These are phyloP conservation scores for Mesembrinibis cayennensis DNA, from an alignment of 2,113 vertebrate species.

Conservation along the genomic window DNA sequence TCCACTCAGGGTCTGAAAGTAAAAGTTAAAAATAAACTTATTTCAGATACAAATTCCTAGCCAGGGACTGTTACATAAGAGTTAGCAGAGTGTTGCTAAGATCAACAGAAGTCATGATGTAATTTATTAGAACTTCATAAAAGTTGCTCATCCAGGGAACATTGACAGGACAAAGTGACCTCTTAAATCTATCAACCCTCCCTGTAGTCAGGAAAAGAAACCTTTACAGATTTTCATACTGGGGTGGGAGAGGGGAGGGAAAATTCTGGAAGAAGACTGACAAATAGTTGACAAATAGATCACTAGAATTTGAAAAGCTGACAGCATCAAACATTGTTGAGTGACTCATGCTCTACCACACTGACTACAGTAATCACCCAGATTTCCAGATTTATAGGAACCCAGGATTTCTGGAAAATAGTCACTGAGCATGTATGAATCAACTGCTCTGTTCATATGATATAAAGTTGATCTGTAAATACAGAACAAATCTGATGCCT, in stretches of 20 bases:
- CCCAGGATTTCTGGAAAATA: background rate
- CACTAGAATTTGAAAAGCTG: background rate
- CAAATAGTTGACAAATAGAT: background rate
- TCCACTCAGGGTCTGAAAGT: background rate
- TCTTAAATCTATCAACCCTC: background rate
- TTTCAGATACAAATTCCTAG: background rate
- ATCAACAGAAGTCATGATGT: background rate
- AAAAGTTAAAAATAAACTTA: background rate
- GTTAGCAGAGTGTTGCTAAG: background rate
- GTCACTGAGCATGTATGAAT: background rate
- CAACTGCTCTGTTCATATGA: background rate
- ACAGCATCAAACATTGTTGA: background rate
- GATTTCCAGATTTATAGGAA: background rate
- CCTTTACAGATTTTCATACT: background rate
- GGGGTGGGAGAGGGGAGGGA: accelerated
- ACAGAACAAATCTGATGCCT: background rate
- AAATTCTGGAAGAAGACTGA: background rate
- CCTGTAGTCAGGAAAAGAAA: background rate
- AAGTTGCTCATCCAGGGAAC: background rate
- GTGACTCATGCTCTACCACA: background rate
- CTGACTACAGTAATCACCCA: background rate
- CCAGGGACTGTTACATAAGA: background rate
- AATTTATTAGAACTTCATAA: background rate
- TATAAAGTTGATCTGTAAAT: background rate
- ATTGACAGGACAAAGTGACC: background rate